Evolutionary conservation across 2,797 vertebrate species (phyloP).

Genomic region (Cyclopterus lumpus): DNA sequence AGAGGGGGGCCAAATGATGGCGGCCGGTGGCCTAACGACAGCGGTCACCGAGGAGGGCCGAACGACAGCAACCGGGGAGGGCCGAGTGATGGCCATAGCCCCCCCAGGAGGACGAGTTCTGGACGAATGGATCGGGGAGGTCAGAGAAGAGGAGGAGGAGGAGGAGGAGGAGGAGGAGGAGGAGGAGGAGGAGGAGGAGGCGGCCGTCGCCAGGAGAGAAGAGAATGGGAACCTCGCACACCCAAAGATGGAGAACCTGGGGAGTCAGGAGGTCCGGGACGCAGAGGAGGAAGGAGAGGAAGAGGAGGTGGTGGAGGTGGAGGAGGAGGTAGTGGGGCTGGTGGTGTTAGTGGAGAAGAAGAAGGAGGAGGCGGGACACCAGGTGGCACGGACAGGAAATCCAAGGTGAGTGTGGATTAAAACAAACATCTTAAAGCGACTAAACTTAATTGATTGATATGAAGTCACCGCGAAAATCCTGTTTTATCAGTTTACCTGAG

Average conservation of each 20-base stretch:
- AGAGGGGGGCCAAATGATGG: neutral
- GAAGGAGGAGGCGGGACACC: constrained; percentile 32
- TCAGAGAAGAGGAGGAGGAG: constrained; percentile 69
- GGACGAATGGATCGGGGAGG: constrained; percentile 72
- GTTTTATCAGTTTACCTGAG: neutral
- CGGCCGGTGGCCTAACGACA: constrained; percentile 42
- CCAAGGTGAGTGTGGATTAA: constrained; percentile 81
- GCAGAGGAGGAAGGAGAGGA: constrained; percentile 66
- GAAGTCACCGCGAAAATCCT: neutral
- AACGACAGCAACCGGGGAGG: constrained; percentile 8
- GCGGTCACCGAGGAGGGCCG: neutral
- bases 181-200: constrained; percentile 63
- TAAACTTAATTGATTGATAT: neutral
- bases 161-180: constrained; percentile 56
- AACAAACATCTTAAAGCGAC: neutral
- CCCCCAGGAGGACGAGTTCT: constrained; percentile 66
- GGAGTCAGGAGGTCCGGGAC: constrained; percentile 49
- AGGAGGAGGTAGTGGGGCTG: neutral
- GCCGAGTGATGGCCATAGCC: constrained; percentile 45
- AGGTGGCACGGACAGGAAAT: constrained; percentile 84
- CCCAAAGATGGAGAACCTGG: constrained; percentile 71
- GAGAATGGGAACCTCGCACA: constrained; percentile 60
- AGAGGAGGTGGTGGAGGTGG: constrained; percentile 30
- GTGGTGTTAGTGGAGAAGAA: constrained; percentile 15
- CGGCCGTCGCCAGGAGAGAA: constrained; percentile 56